Base-by-base conservation (phyloP, 2,113 vertebrate species). In the Cavia aperea region DNA sequence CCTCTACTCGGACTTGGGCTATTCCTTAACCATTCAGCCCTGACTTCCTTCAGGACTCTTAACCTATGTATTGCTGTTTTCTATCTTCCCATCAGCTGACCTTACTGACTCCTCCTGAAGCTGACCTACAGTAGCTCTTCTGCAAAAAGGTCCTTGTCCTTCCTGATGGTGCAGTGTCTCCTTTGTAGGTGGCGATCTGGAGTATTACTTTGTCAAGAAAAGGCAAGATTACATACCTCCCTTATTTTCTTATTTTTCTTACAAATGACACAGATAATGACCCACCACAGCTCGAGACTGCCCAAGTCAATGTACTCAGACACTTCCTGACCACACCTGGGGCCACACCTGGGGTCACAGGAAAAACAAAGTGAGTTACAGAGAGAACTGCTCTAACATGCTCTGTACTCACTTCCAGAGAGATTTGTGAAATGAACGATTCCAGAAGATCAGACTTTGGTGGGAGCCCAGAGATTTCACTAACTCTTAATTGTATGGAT, bases 381-480 rank as follows among this genome's bases (percentile, higher is more conserved):
- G 43, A 63, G 85, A 77, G 33, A 51, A 26, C 2, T 51, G 9
- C 10, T 56, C 16, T 19, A 81, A 49, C 8, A 1, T 21, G 10
- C 39, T 39, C 31, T 16, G 5, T 0, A 39, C 12, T 73, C 66
- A 43, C 43, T 66, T 81, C 63, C 9, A 21, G 24, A 83, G 39
- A 77, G 29, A 13, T 90, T 62, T 62, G 26, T 24, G 75, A 81
- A 66, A 43, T 81, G 79, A 86, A 95, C 70, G 63, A 43, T 58
- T 54, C 63, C 49, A 94, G 70, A 79, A 91, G 75, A 51, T 65
- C 81, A 89, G 46, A 24, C 36, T 68, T 89, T 86, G 56, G 60
- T 29, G 77, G 79, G 62, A 82, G 33, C 5, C 79, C 78, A 43
- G 90, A 95, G 70, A 91, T 72, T 75, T 93, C 93, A 83, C 58